phyloP scores from a whole-genome alignment of 1,140 invertebrate genomes.

The Nasonia longicornis region DNA sequence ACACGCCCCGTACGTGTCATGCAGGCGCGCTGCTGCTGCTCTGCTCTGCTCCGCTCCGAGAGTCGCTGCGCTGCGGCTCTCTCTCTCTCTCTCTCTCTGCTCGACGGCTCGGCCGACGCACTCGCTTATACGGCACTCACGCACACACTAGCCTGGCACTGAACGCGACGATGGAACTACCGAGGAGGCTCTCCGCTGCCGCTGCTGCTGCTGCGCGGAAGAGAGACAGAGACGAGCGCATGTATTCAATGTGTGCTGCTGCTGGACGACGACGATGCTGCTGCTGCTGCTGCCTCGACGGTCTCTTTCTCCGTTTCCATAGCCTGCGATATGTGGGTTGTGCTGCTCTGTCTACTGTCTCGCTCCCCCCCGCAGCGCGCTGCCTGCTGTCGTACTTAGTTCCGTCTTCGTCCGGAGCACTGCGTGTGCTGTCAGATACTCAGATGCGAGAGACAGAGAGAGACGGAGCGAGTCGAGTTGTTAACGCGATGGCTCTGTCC shows the following conservation, averaged over 20 bases:
- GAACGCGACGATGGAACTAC: not conserved
- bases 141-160: not conserved
- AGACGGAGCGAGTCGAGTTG: not conserved
- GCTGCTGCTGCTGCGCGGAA: not conserved
- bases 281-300: no score
- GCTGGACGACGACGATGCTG: not conserved
- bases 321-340: not conserved
- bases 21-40: slow-evolving; percentile 45
- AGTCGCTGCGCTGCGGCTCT: no score
- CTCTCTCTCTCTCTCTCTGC: no score
- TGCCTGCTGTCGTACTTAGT: not conserved
- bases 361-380: not conserved
- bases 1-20: slow-evolving; percentile 62
- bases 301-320: not conserved
- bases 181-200: not conserved
- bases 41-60: no score
- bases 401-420: slow-evolving; percentile 12
- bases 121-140: slow-evolving; percentile 2
- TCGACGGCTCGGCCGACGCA: not conserved
- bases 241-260: not conserved
- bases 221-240: not conserved
- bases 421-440: not conserved
- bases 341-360: not conserved
- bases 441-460: not conserved
- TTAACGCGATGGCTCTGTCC: no score